Evolutionary conservation across 2,888 invertebrate species (phyloP).

Genomic region (Heliothis peltigera): DNA sequence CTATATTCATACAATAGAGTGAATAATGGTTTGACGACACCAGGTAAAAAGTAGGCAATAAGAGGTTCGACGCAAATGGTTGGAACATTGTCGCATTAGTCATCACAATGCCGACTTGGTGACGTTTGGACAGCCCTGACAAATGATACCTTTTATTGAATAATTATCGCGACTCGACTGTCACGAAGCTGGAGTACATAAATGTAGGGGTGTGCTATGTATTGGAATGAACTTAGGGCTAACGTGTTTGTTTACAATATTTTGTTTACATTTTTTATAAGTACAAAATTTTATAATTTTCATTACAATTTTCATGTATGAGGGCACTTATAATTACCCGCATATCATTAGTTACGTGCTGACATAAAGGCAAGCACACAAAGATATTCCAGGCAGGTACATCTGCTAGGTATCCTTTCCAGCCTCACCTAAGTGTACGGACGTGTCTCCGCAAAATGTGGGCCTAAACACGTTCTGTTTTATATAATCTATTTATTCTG

Average conservation of each 20-base stretch:
- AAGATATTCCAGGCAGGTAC: constrained; percentile 18
- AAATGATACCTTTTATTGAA: constrained; percentile 88
- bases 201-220: constrained; percentile 61
- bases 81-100: constrained; percentile 85
- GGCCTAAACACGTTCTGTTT: constrained; percentile 12
- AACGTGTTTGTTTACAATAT: neutral
- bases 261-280: neutral
- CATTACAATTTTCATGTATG: no score
- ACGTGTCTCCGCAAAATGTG: constrained; percentile 41
- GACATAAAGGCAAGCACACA: constrained; percentile 19
- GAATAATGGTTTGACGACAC: constrained; percentile 82
- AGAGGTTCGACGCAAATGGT: constrained; percentile 82
- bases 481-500: constrained; percentile 5
- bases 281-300: no score
- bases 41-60: constrained; percentile 87
- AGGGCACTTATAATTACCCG: constrained; percentile 2
- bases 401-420: constrained; percentile 38
- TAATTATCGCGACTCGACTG: constrained; percentile 79
- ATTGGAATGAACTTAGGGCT: constrained; percentile 26
- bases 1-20: constrained; percentile 78
- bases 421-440: constrained; percentile 35
- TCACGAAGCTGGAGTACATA: constrained; percentile 70
- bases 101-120: constrained; percentile 85
- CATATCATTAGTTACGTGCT: constrained; percentile 26
- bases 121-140: constrained; percentile 85